These are phyloP conservation scores for Passerina amoena DNA, from an alignment of 2,113 vertebrate genomes.

Conservation along the genomic window DNA sequence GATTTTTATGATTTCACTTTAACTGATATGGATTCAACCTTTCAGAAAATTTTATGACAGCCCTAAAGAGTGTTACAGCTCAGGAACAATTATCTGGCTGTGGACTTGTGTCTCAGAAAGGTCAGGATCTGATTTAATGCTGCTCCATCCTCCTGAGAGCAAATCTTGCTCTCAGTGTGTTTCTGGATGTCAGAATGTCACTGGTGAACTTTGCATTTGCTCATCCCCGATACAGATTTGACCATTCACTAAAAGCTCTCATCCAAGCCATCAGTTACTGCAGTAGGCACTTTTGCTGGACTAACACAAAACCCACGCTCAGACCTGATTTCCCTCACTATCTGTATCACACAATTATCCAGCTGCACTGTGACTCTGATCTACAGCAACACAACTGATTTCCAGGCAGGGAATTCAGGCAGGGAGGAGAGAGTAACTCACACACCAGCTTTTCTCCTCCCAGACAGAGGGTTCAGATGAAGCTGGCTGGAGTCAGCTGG, in stretches of 20 bases:
- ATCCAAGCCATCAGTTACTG: background rate
- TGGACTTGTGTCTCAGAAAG: background rate
- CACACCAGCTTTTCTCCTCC: background rate
- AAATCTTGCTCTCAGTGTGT: background rate
- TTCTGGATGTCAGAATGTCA: background rate
- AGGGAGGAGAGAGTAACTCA: background rate
- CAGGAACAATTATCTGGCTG: constrained; percentile 1
- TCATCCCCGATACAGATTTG: accelerated
- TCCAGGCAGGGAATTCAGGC: background rate
- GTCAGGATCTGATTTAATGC: constrained; percentile 28
- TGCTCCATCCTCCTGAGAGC: background rate
- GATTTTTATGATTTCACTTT: constrained; percentile 11
- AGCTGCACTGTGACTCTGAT: background rate
- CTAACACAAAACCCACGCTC: background rate
- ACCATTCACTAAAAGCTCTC: background rate
- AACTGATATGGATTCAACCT: constrained; percentile 21
- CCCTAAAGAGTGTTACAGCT: background rate
- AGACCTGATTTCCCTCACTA: background rate
- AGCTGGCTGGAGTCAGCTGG: background rate
- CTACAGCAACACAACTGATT: background rate
- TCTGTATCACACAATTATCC: background rate
- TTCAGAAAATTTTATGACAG: constrained; percentile 40
- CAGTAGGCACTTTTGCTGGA: background rate
- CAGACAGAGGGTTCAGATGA: background rate
- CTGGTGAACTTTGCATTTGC: background rate